Evolutionary conservation across 2,888 invertebrate species (phyloP).

Genomic region (Sinelater perroti): DNA sequence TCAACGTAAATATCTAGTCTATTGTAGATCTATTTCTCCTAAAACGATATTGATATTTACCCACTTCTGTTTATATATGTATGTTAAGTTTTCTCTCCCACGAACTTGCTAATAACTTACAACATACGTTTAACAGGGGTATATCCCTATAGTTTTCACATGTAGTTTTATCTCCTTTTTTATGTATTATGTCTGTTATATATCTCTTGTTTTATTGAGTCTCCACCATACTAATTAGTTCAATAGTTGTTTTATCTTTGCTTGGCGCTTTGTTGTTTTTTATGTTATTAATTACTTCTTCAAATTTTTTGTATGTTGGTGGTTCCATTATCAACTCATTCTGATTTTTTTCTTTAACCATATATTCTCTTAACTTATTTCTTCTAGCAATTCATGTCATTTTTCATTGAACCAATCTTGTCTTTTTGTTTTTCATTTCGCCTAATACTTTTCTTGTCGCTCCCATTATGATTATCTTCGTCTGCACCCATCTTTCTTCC

Average conservation of each 20-base stretch:
- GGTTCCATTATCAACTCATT: constrained; percentile 6
- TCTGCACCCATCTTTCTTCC: neutral
- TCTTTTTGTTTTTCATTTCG: neutral
- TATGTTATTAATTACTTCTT: neutral
- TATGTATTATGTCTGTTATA: constrained; percentile 21
- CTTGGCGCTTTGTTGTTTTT: constrained; percentile 12
- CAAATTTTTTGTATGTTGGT: neutral
- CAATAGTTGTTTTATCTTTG: constrained; percentile 26
- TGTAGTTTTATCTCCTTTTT: constrained; percentile 17
- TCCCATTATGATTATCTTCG: neutral
- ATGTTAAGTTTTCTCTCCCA: constrained; percentile 20
- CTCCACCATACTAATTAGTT: constrained; percentile 24
- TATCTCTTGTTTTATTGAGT: constrained; percentile 5
- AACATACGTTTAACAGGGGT: constrained; percentile 22
- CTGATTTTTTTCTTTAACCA: constrained; percentile 18
- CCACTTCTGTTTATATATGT: constrained; percentile 24
- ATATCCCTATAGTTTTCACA: constrained; percentile 23
- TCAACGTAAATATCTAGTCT: constrained; percentile 28
- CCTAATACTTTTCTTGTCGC: constrained; percentile 2
- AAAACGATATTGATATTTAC: constrained; percentile 2
- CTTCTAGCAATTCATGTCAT: neutral
- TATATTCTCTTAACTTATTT: constrained; percentile 5
- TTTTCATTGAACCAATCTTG: constrained; percentile 9
- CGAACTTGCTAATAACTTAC: constrained; percentile 27
- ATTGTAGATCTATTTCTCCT: constrained; percentile 7